A percentile compares a stretch with the other conserved stretches of the same genome.
These are phyloP conservation scores for Siphonodentalium dalli DNA, from an alignment of 2,888 invertebrate species.

Conservation along the genomic window DNA sequence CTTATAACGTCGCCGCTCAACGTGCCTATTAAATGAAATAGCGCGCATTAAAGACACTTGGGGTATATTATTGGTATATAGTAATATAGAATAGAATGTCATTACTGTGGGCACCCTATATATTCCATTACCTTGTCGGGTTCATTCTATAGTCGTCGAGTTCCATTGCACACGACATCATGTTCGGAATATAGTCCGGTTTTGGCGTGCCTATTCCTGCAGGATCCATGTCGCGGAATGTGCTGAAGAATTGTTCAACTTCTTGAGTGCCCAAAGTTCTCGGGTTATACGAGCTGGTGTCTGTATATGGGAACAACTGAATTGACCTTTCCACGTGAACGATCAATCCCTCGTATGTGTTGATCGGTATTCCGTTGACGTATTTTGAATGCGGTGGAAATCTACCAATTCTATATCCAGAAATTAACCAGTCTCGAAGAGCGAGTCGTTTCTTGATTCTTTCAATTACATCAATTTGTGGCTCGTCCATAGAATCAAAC, in stretches of 20 bases:
- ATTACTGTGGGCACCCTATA: too few relatives aligned
- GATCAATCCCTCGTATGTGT: constrained; percentile 15
- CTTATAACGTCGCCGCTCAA: too few relatives aligned
- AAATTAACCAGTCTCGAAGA: constrained; percentile 8
- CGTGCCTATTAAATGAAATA: too few relatives aligned
- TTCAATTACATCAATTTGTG: constrained; percentile 3
- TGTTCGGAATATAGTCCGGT: background rate
- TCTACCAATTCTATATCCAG: constrained; percentile 1
- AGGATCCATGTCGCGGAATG: constrained; percentile 12
- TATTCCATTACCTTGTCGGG: too few relatives aligned
- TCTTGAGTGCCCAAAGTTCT: constrained; percentile 2
- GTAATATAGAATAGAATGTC: too few relatives aligned
- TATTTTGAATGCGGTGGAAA: constrained; percentile 15
- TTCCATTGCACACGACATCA: too few relatives aligned
- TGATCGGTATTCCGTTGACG: constrained; percentile 12
- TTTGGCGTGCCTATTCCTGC: background rate
- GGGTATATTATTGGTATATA: too few relatives aligned
- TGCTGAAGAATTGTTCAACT: constrained; percentile 10
- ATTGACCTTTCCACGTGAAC: constrained; percentile 7
- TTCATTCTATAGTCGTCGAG: too few relatives aligned
- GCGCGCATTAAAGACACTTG: too few relatives aligned
- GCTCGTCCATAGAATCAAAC: constrained; percentile 22
- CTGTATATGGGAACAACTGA: background rate
- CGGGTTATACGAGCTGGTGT: constrained; percentile 2
- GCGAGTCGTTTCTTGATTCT: constrained; percentile 3